A percentile compares a stretch with the other conserved stretches of the same genome.
phyloP scores from a whole-genome alignment of 2,888 invertebrate genomes.

The Caenorhabditis sp. region DNA sequence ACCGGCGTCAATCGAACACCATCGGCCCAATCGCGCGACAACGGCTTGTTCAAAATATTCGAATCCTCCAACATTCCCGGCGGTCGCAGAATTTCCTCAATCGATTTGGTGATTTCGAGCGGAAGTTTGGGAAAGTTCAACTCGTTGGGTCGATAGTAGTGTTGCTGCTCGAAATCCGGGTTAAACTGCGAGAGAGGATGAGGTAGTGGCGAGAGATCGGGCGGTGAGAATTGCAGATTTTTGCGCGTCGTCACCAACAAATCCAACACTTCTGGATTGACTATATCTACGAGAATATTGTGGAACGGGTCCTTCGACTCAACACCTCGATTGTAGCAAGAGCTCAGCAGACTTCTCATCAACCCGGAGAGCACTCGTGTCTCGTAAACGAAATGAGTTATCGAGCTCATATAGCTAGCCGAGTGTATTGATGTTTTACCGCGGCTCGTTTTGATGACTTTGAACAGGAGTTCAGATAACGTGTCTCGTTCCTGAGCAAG shows the following conservation, averaged over 20 bases:
- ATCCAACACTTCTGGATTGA: slow-evolving; percentile 55
- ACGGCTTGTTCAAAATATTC: slow-evolving; percentile 47
- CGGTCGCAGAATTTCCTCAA: slow-evolving; percentile 62
- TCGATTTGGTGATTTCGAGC: slow-evolving; percentile 61
- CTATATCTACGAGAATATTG: slow-evolving; percentile 46
- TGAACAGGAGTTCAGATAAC: slow-evolving; percentile 50
- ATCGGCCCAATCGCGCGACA: slow-evolving; percentile 57
- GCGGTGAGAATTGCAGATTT: slow-evolving; percentile 12
- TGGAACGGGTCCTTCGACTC: slow-evolving; percentile 34
- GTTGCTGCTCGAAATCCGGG: not conserved
- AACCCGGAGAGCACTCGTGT: slow-evolving; percentile 13
- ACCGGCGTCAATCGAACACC: slow-evolving; percentile 59
- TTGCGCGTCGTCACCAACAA: slow-evolving; percentile 33
- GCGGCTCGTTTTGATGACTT: slow-evolving; percentile 49
- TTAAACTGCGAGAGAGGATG: slow-evolving; percentile 13
- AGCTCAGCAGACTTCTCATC: slow-evolving; percentile 24
- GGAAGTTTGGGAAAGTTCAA: slow-evolving; percentile 60
- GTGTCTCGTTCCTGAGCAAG: slow-evolving; percentile 39
- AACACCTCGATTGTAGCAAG: slow-evolving; percentile 23
- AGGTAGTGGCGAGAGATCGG: slow-evolving; percentile 32
- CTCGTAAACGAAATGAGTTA: slow-evolving; percentile 35
- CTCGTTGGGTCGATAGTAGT: slow-evolving; percentile 16
- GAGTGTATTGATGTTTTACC: slow-evolving; percentile 32
- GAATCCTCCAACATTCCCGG: slow-evolving; percentile 43
- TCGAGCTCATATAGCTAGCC: slow-evolving; percentile 15